Evolutionary conservation across 2,797 vertebrate species (phyloP).

Genomic region (Erethizon dorsatum): DNA sequence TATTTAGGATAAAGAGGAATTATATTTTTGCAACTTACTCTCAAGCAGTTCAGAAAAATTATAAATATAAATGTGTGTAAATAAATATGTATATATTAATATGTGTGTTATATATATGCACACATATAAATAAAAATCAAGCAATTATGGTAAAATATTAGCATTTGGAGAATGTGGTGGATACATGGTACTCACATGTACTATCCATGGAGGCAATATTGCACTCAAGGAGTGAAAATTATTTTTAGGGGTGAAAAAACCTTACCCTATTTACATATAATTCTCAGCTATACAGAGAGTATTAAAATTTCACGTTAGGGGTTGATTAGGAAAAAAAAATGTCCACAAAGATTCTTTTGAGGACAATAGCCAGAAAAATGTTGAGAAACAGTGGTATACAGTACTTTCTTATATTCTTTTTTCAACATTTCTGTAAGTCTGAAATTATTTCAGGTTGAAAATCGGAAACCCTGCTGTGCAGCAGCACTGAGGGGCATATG

Average conservation of each 20-base stretch:
- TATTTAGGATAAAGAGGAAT: neutral
- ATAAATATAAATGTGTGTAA: neutral
- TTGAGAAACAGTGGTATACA: neutral
- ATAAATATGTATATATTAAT: neutral
- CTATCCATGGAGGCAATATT: neutral
- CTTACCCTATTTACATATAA: conserved; percentile 13
- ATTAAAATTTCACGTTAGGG: conserved; percentile 41
- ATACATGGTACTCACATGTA: neutral
- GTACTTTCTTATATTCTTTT: neutral
- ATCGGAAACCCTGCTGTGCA: neutral
- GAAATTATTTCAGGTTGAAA: conserved; percentile 41
- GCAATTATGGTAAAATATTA: conserved; percentile 39
- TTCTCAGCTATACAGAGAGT: conserved; percentile 19
- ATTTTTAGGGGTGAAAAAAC: neutral
- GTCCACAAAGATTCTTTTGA: neutral
- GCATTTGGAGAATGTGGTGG: neutral
- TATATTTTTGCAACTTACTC: neutral
- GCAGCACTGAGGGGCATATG: neutral
- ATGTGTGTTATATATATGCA: neutral
- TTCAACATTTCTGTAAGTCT: conserved; percentile 37
- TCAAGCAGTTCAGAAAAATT: conserved; percentile 46
- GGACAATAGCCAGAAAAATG: neutral
- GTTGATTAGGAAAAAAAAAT: neutral
- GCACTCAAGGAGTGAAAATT: neutral
- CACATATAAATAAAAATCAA: neutral